Percentiles rank a stretch among this genome's conserved stretches.
These are phyloP conservation scores for Takifugu flavidus DNA, from an alignment of 2,113 vertebrate genomes.

Conservation along the genomic window DNA sequence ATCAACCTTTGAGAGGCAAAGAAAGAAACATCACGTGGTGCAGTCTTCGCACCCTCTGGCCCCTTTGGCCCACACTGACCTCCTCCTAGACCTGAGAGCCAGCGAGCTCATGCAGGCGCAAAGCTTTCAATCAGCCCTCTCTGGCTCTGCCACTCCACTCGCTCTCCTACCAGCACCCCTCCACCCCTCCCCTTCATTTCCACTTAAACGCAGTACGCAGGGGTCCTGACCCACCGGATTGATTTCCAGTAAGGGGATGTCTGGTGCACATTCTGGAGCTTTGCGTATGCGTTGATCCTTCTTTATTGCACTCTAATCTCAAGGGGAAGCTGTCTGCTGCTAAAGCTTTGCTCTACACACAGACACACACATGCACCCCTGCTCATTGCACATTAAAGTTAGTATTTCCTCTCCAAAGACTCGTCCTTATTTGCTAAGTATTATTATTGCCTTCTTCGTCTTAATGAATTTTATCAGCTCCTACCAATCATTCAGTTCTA, in stretches of 20 bases:
- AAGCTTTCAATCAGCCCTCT: conserved; percentile 49
- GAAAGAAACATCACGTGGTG: conserved; percentile 47
- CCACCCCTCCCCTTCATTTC: conserved; percentile 52
- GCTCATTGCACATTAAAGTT: conserved; percentile 26
- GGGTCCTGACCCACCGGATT: conserved; percentile 59
- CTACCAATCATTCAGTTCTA: conserved; percentile 29
- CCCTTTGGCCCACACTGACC: conserved; percentile 29
- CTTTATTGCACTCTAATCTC: conserved; percentile 72
- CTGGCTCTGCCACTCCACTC: conserved; percentile 16
- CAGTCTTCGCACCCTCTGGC: conserved; percentile 6
- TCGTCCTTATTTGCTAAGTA: conserved; percentile 38
- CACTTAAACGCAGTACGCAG: conserved; percentile 61
- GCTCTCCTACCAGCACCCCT: conserved; percentile 7
- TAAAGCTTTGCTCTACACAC: conserved; percentile 36
- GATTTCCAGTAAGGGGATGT: conserved; percentile 70
- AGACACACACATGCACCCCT: conserved; percentile 22
- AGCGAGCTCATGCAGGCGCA: conserved; percentile 28
- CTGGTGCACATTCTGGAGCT: conserved; percentile 54
- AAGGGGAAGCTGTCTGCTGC: conserved; percentile 49
- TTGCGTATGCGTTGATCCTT: conserved; percentile 63
- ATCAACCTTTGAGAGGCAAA: conserved; percentile 26
- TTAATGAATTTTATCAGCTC: conserved; percentile 50
- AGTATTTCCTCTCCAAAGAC: conserved; percentile 37
- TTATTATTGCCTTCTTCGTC: conserved; percentile 44
- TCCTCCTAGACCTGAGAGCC: conserved; percentile 27